phyloP scores from a whole-genome alignment of 1,140 invertebrate species.

The Drosophila sp. region DNA sequence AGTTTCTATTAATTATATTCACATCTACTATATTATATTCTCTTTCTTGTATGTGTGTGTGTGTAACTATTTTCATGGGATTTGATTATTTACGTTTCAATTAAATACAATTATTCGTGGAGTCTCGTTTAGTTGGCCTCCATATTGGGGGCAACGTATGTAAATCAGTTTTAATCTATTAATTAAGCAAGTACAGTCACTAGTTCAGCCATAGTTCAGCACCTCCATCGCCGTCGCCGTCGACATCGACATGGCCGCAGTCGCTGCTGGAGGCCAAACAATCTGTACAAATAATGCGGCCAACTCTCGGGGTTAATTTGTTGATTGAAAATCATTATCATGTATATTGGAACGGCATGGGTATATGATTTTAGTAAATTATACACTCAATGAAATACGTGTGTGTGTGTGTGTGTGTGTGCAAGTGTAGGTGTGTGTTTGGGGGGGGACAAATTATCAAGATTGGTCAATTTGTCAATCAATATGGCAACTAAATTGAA shows the following conservation, averaged over 20 bases:
- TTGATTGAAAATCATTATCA: conserved; percentile 56
- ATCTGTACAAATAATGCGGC: conserved; percentile 66
- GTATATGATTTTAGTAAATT: conserved; percentile 33
- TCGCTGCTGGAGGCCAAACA: conserved; percentile 32
- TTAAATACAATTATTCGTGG: conserved; percentile 54
- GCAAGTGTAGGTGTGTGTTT: background rate
- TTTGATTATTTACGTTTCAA: conserved; percentile 74
- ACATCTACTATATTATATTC: too few relatives aligned
- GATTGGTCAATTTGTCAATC: conserved; percentile 63
- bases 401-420: background rate
- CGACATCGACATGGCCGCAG: conserved; percentile 15
- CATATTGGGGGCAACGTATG: conserved; percentile 30
- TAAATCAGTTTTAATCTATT: conserved; percentile 78
- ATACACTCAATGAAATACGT: conserved; percentile 17
- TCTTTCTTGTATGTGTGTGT: conserved; percentile 12
- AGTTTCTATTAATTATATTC: too few relatives aligned
- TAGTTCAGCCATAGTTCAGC: background rate
- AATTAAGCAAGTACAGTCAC: conserved; percentile 53
- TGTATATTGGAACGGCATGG: conserved; percentile 3
- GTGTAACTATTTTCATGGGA: conserved; percentile 38
- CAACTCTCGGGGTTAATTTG: conserved; percentile 70
- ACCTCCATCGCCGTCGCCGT: background rate
- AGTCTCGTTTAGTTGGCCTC: conserved; percentile 8
- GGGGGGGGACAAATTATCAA: conserved; percentile 37
- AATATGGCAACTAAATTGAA: conserved; percentile 50